Evolutionary conservation across 2,888 invertebrate species (phyloP), one percentile per base, ranked within the genome.

Genomic region (Globia sparganii): DNA sequence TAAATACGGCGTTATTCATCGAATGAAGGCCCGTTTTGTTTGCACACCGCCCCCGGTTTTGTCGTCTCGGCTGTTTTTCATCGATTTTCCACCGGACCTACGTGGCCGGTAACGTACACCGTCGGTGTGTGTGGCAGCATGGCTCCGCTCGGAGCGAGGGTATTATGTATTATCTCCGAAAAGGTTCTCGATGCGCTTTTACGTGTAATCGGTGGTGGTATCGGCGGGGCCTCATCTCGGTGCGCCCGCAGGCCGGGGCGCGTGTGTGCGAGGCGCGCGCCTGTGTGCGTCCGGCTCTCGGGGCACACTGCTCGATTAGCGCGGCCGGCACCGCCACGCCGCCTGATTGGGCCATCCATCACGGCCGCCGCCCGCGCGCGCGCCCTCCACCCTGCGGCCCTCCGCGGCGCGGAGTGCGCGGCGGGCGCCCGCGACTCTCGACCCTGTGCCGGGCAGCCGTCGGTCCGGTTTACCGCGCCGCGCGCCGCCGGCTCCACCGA

Each of bases 291-390:
- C 92, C 91, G 92, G 91, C 91, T 93, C 93, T 91, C 94, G 92
- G 93, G 94, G 94, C 95, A 93, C 94, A 94, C 92, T 93, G 95
- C 94, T 95, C 95, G 95, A 95, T 95, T 96, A 96, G 95, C 95
- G 94, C 94, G 95, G 93, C 94, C 93, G 93, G 94, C 92, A 93
- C 95, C 94, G 94, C 94, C 95, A 92, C 94, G 95, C 95, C 94
- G 96, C 95, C 95, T 95, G 96, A 96, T 96, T 96, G 95, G 97
- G 96, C 97, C 97, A 97, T 97, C 97, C 97, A 97, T 97, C 97
- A 96, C 93, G 88, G 87, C 89, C 89, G 87, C 90, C 91, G 90
- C 93, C 93, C 93, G 92, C 92, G 92, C 90, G 89, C 91, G 86
- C 92, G 90, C 93, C 95, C 94, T 93, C 94, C 94, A 91, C 94